Conservation (phyloP, 1,140 invertebrate species). For the Heterodera carotae region DNA sequence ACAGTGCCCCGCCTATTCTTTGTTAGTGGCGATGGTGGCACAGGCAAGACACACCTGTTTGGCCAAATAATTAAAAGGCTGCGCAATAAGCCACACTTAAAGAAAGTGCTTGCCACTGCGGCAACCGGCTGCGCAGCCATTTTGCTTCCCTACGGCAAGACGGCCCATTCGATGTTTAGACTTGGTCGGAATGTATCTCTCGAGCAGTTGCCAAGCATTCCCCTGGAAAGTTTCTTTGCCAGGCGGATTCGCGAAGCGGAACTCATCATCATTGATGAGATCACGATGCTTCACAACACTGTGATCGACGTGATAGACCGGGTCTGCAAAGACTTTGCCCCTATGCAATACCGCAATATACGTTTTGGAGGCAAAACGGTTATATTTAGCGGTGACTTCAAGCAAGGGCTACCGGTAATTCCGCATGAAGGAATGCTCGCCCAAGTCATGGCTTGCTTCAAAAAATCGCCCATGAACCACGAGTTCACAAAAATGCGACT, state of each 20-base stretch:
- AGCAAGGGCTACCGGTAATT: constrained; percentile 31
- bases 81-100: not conserved
- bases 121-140: too few relatives aligned
- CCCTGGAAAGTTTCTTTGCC: too few relatives aligned
- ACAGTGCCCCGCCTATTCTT: too few relatives aligned
- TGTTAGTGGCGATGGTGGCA: too few relatives aligned
- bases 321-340: not conserved
- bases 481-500: not conserved
- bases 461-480: not conserved
- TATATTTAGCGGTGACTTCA: too few relatives aligned
- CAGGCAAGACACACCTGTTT: too few relatives aligned
- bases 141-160: too few relatives aligned
- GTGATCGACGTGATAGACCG: constrained; percentile 25
- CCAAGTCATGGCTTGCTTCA: constrained; percentile 6
- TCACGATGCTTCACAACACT: constrained; percentile 26
- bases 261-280: constrained; percentile 36
- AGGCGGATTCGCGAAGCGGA: too few relatives aligned
- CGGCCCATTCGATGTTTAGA: constrained; percentile 4
- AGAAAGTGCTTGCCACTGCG: constrained; percentile 13
- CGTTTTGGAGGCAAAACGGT: constrained; percentile 33
- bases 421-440: not conserved
- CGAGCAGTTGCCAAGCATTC: too few relatives aligned
- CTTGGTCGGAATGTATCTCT: not conserved
- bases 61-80: too few relatives aligned
- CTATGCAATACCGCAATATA: not conserved